phyloP scores from a whole-genome alignment of 2,797 vertebrate species.

The Cossypha polioptera region DNA sequence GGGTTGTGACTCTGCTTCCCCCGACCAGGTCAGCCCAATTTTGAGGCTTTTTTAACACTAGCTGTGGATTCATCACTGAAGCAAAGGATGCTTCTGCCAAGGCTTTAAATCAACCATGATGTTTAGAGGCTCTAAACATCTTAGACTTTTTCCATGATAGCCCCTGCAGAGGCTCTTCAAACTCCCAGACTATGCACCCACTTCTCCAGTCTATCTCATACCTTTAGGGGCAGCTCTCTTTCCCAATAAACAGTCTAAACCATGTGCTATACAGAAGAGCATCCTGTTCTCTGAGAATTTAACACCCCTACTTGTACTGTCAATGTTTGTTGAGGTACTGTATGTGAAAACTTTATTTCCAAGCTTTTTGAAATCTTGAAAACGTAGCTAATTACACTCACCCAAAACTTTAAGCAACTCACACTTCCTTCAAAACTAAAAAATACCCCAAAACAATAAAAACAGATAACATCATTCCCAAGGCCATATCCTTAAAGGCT shows the following conservation, averaged over 20 bases:
- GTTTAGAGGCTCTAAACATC: background rate
- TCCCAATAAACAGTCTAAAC: background rate
- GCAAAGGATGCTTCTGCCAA: background rate
- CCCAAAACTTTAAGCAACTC: background rate
- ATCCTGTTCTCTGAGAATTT: background rate
- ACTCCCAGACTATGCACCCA: background rate
- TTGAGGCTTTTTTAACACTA: background rate
- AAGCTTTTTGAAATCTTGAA: background rate
- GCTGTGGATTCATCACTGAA: background rate
- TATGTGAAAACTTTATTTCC: background rate
- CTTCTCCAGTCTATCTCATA: background rate
- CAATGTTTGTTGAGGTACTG: background rate
- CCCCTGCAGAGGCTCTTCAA: background rate
- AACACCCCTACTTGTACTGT: background rate
- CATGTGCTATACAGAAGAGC: fast-evolving
- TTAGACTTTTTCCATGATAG: background rate
- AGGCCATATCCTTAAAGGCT: background rate
- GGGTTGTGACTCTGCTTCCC: background rate
- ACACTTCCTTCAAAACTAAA: background rate
- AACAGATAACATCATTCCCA: background rate
- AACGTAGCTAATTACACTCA: background rate
- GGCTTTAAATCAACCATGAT: background rate
- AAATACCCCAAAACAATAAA: background rate
- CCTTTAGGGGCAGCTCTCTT: background rate
- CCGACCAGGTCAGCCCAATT: background rate